Evolutionary conservation across 2,797 vertebrate genomes (phyloP).

Genomic region (Semaprochilodus insignis): DNA sequence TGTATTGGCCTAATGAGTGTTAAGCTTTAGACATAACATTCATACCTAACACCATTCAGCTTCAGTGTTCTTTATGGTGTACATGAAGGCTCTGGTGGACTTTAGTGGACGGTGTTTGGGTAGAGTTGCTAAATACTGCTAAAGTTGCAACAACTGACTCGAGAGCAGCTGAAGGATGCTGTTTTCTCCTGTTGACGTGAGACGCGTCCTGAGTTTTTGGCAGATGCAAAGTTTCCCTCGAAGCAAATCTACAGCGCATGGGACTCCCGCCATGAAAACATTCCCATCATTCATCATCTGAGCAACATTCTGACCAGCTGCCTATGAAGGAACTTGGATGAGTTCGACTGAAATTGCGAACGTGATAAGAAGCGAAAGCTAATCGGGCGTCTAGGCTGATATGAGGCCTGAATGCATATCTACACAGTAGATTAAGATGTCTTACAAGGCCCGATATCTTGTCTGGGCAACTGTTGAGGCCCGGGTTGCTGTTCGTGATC

Average conservation of each 20-base stretch:
- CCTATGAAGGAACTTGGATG: neutral
- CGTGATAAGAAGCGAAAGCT: neutral
- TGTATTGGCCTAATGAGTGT: no score
- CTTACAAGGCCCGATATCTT: neutral
- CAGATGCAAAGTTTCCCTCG: neutral
- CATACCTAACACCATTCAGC: no score
- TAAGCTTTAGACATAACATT: no score
- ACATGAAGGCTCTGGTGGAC: no score
- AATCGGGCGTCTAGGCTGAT: neutral
- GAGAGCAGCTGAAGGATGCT: neutral
- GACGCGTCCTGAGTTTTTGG: neutral
- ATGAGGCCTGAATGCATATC: neutral
- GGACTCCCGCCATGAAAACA: neutral
- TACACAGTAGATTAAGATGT: neutral
- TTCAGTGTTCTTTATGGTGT: no score
- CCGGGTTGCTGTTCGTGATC: neutral
- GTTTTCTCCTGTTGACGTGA: conserved; percentile 13
- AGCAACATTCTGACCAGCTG: conserved; percentile 5
- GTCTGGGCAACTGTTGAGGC: neutral
- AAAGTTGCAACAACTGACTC: neutral
- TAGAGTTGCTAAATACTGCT: neutral
- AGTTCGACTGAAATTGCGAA: neutral
- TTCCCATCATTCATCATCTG: conserved; percentile 18
- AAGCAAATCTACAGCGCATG: neutral
- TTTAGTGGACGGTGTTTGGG: neutral